A percentile compares a stretch with the other conserved stretches of the same genome.
Evolutionary conservation across 2,797 vertebrate species (phyloP).

Genomic region (Uromys caudimaculatus): DNA sequence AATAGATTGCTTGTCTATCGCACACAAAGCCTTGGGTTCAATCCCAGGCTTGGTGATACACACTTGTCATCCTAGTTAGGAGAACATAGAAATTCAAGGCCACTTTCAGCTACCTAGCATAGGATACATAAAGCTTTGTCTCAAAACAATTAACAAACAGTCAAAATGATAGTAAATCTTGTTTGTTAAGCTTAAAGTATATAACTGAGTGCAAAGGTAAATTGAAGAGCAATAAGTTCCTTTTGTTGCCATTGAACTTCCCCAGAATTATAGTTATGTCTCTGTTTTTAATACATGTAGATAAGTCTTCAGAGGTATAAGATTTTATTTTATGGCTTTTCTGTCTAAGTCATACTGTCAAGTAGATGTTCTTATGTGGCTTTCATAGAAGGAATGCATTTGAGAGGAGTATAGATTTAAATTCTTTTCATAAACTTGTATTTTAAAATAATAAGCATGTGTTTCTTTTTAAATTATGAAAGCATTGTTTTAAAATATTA

Average conservation of each 20-base stretch:
- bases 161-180: neutral
- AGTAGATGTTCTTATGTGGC: neutral
- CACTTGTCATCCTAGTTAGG: neutral
- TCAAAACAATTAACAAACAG: neutral
- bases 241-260: neutral
- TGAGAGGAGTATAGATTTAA: neutral
- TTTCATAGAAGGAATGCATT: slow-evolving; percentile 44
- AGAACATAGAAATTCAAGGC: neutral
- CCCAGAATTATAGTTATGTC: neutral
- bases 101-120: neutral
- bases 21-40: neutral
- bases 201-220: neutral
- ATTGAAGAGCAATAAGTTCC: neutral
- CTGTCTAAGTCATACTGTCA: slow-evolving; percentile 16
- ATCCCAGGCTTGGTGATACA: neutral
- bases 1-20: neutral
- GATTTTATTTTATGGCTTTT: slow-evolving; percentile 24
- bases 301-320: slow-evolving; percentile 10
- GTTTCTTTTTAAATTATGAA: slow-evolving; percentile 52
- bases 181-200: neutral
- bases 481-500: slow-evolving; percentile 25
- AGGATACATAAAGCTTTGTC: neutral
- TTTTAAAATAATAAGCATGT: slow-evolving; percentile 27
- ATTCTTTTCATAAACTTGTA: slow-evolving; percentile 55
- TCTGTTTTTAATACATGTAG: neutral